phyloP scores from a whole-genome alignment of 2,888 invertebrate species.

The Hydrotaea diabolus region DNA sequence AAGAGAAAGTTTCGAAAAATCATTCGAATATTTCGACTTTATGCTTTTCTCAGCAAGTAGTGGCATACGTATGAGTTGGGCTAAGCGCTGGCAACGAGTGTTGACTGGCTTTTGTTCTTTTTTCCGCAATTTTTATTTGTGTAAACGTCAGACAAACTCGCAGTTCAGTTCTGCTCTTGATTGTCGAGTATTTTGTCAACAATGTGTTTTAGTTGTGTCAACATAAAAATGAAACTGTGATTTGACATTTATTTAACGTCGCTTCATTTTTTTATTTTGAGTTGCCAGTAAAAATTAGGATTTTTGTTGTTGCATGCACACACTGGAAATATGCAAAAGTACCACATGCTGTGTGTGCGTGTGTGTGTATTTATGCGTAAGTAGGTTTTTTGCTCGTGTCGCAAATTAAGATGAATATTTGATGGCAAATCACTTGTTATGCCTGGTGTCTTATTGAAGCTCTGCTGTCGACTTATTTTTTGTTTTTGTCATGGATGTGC shows the following conservation, averaged over 20 bases:
- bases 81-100: neutral
- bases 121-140: no score
- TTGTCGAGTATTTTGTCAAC: constrained; percentile 64
- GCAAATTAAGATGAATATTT: neutral
- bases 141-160: neutral
- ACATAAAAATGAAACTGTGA: constrained; percentile 13
- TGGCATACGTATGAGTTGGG: constrained; percentile 4
- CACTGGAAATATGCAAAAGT: neutral
- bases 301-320: neutral
- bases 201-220: constrained; percentile 53
- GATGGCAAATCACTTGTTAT: constrained; percentile 2
- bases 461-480: neutral
- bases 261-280: neutral
- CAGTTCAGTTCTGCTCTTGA: constrained; percentile 49
- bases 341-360: no score
- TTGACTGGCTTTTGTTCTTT: neutral
- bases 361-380: no score
- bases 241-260: neutral
- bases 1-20: constrained; percentile 16
- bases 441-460: neutral
- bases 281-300: neutral
- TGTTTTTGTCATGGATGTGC: neutral
- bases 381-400: neutral
- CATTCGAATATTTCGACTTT: neutral
- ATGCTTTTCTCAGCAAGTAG: neutral